Conservation (phyloP, 2,888 invertebrate species). For the Agrochola litura region DNA sequence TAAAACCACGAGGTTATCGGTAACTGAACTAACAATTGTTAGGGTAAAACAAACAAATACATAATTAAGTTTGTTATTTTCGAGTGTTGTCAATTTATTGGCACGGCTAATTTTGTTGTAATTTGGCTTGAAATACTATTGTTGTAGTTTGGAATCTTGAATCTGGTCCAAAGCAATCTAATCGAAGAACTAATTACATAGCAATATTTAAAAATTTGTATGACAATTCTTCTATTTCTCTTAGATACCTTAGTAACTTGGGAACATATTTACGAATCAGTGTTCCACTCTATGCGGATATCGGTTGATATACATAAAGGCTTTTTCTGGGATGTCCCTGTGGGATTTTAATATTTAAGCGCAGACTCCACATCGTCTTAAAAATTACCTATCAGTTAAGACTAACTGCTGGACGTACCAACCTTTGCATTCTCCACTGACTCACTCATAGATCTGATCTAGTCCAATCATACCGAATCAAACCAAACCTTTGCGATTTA, state of each 20-base stretch:
- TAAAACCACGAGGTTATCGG: neutral
- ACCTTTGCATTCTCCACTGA: neutral
- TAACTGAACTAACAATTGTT: neutral
- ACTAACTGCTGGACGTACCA: neutral
- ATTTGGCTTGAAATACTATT: constrained; percentile 22
- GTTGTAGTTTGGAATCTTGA: constrained; percentile 32
- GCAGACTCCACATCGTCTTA: neutral
- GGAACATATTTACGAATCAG: neutral
- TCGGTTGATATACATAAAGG: neutral
- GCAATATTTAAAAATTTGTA: neutral
- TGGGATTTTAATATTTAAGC: neutral
- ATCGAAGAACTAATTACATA: constrained; percentile 9
- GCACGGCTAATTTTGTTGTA: neutral
- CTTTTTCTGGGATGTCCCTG: neutral
- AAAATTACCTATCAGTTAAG: neutral
- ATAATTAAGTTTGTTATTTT: constrained; percentile 7
- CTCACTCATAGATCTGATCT: neutral
- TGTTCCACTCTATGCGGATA: neutral
- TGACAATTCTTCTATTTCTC: no score
- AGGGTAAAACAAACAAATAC: neutral
- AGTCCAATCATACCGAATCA: neutral
- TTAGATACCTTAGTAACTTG: neutral
- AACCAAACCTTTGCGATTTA: neutral
- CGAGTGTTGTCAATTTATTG: constrained; percentile 14
- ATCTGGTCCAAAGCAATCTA: constrained; percentile 29